Base-by-base conservation (phyloP, 1,140 invertebrate species). In the Nymphalis io region DNA sequence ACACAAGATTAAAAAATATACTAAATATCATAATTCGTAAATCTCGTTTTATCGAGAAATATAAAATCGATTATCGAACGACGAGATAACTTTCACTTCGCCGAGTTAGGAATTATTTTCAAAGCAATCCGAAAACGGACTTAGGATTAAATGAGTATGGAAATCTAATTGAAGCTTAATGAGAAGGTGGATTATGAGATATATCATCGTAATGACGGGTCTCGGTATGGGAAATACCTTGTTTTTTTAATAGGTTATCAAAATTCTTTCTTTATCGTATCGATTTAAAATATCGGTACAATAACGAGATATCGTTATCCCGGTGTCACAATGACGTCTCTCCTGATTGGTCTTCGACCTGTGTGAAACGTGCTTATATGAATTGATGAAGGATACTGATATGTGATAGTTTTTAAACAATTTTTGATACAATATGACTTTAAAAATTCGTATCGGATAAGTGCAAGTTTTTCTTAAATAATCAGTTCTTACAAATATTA, bases 151-250 rank as follows among this genome's bases (percentile, higher is more conserved):
- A 46, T 62, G 39, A 68, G 44, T 44, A 69, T 62, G 58, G 46
- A 60, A 53, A 67, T 51, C 57, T 69, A 69, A 69, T 62, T 69
- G 67, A 57, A 62, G 48, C 53, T 74, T 74, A 74, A 74, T 70
- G 68, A 74, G 64, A 55, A 53, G 68, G 53, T 63, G 60, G 53
- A 70, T 74, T 70, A 70, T 68, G 60, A 74, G 59, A 70, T 70
- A 70, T 61, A 74, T 63, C 64, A 70, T 48, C n/a, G 42, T 63
- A 70, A 68, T 60, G 59, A 63, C 46, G 68, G 44, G 65, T 27
- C n/a, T 20, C 40, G 23, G 60, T 48, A 62, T 62, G n/a, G 60
- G 55, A 46, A 15, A 58, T 55, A 44, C 51, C 60, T 69, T 69
- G 53, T 66, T 15, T 69, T n/a, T 44, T 59, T 16, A 46, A 59